Percentiles rank a stretch among this genome's conserved stretches.
Conservation (phyloP, 2,113 vertebrate species). For the Catagonus wagneri region DNA sequence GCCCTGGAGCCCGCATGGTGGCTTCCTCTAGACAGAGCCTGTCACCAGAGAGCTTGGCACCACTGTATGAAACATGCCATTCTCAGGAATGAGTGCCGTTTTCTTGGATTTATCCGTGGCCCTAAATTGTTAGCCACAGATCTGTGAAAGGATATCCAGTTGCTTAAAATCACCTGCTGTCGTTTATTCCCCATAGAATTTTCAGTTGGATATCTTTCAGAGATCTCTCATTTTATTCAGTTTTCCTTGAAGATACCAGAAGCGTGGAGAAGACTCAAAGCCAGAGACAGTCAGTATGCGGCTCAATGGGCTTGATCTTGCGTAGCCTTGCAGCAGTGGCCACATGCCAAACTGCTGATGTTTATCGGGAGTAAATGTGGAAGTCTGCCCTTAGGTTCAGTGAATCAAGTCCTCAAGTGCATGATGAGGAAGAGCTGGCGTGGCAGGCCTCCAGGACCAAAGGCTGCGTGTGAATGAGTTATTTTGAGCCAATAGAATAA, state of each 20-base stretch:
- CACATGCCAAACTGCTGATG: neutral
- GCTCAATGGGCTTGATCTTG: neutral
- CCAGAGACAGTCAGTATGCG: neutral
- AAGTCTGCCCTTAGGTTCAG: neutral
- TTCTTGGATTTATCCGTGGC: neutral
- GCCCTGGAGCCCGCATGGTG: neutral
- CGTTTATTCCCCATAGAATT: neutral
- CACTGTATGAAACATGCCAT: neutral
- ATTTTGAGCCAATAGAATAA: neutral
- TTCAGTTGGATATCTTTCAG: neutral
- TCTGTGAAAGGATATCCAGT: neutral
- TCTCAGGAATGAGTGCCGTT: neutral
- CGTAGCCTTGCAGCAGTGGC: neutral
- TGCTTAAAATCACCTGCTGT: neutral
- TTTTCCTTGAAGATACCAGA: neutral
- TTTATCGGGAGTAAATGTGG: neutral
- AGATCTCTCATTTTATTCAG: neutral
- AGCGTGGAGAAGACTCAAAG: neutral
- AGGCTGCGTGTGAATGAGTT: neutral
- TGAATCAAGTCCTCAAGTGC: fast-evolving
- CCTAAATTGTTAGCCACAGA: neutral
- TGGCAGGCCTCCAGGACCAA: neutral
- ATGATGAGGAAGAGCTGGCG: neutral
- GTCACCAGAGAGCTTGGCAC: neutral
- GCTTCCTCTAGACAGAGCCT: neutral